Evolutionary conservation across 2,888 invertebrate species (phyloP), one percentile per base, ranked within the genome.

Genomic region (Molorchus minor): DNA sequence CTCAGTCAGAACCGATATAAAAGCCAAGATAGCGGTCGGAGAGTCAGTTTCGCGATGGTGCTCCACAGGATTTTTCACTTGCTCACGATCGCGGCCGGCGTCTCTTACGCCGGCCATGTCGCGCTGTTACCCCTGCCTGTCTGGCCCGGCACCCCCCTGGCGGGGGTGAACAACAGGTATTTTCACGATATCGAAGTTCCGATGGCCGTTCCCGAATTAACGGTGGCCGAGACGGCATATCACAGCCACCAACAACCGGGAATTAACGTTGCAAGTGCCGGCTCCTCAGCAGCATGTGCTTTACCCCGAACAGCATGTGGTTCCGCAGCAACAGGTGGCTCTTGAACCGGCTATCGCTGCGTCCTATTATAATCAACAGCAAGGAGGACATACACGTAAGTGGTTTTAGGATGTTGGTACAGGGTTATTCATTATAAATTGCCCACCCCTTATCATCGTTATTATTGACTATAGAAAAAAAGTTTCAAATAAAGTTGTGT

Each of bases 51-150:
- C n/a, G 21, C 44, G 43, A 67, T 67, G 67, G 49, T 62, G 59
- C 44, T 56, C 51, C 36, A 64, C 41, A 67, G 56, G 51, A 54
- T 67, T 55, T 36, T 58, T 40, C 58, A 55, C 53, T 25, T 46
- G 17, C 44, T 65, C 17, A 38, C 56, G 7, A 13, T 60, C 15
- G 30, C 19, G 20, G 30, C 41, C n/a, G 12, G 52, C 30, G 29
- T 13, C 29, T n/a, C 30, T 7, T 15, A 30, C 41, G 52, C 36
- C 12, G 41, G 29, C 7, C 52, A 52, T 12, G 41, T 52, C 13
- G 41, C 29, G 40, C 19, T 41, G 12, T 41, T 19, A 8, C 30
- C 41, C 5, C 19, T 29, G 19, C 52, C 52, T 12, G 36, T 17
- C 3, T 12, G n/a, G 5, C 30, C 19, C 13, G 41, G 30, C 4